These are phyloP conservation scores for Calephelis virginiensis DNA, from an alignment of 1,140 invertebrate species.

Conservation along the genomic window DNA sequence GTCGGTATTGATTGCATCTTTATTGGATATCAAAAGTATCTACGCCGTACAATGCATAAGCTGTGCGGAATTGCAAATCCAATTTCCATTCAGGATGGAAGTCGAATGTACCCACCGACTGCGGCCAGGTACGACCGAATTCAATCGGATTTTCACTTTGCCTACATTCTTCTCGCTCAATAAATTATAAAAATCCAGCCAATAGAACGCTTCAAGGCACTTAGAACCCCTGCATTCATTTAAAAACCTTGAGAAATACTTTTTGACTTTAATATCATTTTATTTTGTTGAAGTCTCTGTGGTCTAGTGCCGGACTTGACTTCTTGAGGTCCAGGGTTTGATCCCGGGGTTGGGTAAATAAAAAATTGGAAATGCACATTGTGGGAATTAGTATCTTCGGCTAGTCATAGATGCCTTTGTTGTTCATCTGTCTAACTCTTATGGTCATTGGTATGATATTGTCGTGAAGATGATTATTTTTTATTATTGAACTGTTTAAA, in stretches of 20 bases:
- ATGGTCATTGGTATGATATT: too few relatives aligned
- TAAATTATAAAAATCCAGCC: conserved; percentile 38
- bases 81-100: conserved; percentile 51
- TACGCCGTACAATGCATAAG: conserved; percentile 48
- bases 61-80: conserved; percentile 56
- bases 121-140: conserved; percentile 51
- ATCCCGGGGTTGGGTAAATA: too few relatives aligned
- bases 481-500: too few relatives aligned
- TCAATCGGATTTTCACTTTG: conserved; percentile 59
- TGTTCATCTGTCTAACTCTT: too few relatives aligned
- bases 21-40: conserved; percentile 5
- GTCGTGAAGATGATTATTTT: too few relatives aligned
- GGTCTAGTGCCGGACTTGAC: too few relatives aligned
- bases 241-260: conserved; percentile 1
- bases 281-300: too few relatives aligned
- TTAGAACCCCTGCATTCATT: not conserved
- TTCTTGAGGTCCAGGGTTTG: too few relatives aligned
- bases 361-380: too few relatives aligned
- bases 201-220: conserved; percentile 9
- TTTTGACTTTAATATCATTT: not conserved
- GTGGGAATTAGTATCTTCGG: too few relatives aligned
- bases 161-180: conserved; percentile 45
- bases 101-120: conserved; percentile 46
- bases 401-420: too few relatives aligned
- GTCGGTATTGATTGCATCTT: conserved; percentile 1